Conservation (phyloP, 1,140 invertebrate genomes). For the Thereuonema tuberculata region DNA sequence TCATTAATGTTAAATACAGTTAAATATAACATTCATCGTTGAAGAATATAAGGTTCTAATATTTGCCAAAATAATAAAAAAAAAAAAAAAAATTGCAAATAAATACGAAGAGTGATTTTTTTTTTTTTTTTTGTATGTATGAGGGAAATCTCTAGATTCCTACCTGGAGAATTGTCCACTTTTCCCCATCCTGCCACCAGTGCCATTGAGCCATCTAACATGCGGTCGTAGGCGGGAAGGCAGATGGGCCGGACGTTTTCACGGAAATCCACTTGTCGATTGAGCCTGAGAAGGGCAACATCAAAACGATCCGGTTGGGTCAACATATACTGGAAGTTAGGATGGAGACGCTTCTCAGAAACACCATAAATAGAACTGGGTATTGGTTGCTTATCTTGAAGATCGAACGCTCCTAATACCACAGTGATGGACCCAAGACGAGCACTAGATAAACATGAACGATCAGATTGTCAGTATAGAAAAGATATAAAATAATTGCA, state of each 20-base stretch:
- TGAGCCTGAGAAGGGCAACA: constrained; percentile 59
- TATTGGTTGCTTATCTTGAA: constrained; percentile 48
- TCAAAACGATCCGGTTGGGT: constrained; percentile 67
- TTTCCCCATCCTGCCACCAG: constrained; percentile 78
- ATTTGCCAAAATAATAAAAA: too few relatives aligned
- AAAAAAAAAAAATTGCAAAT: too few relatives aligned
- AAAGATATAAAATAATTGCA: constrained; percentile 6
- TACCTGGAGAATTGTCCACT: constrained; percentile 51
- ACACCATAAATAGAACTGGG: constrained; percentile 53
- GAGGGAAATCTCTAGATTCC: too few relatives aligned
- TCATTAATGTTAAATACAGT: too few relatives aligned
- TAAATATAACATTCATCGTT: too few relatives aligned
- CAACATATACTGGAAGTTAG: constrained; percentile 59
- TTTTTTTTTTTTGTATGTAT: too few relatives aligned
- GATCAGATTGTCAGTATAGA: too few relatives aligned
- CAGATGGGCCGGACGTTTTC: constrained; percentile 67
- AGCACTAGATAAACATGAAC: constrained; percentile 34
- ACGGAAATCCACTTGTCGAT: constrained; percentile 45
- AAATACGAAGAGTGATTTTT: too few relatives aligned
- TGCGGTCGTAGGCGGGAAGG: constrained; percentile 39
- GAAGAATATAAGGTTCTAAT: too few relatives aligned
- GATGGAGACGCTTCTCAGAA: constrained; percentile 59
- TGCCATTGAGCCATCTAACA: constrained; percentile 27
- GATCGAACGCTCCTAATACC: constrained; percentile 64
- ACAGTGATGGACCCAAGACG: constrained; percentile 57